Evolutionary conservation across 2,113 vertebrate species (phyloP), one percentile per base, ranked within the genome.

Genomic region (Aleadryas rufinucha): DNA sequence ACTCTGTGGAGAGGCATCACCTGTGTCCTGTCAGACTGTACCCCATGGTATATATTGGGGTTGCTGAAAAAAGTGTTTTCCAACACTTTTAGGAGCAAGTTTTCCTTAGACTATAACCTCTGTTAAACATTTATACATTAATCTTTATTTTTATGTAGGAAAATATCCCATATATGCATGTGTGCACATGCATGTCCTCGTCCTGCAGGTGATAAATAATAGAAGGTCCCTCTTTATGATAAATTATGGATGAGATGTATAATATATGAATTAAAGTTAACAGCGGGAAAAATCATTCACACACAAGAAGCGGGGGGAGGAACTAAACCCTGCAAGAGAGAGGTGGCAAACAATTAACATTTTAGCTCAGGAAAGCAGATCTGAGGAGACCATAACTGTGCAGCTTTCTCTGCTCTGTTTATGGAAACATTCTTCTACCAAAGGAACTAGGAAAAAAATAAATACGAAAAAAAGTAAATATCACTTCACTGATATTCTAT

Each of bases 231-330:
- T 65, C 61, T 90, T 95, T 80, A 76, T 83, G 66, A 24, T 97
- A 86, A 97, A 97, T 96, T 94, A 97, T 96, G 77, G 56, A 97
- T 95, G 87, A 60, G 28, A 96, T 97, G 90, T 95, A 97, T 97
- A 95, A 97, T 96, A 94, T 53, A 97, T 97, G 92, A 97, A 94
- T 70, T 90, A 60, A 83, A 91, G 91, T 91, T 93, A 95, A 94
- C 77, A 80, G 76, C 3, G 2, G 60, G 74, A 93, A 95, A 95
- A 96, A 81, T 86, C 87, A 60, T 92, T 95, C 56, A 42, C 41
- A 94, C 41, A 94, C 52, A 90, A 77, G 84, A 84, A 95, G 17
- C 27, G 65, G 63, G 22, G 30, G 22, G 12, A 3, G 5, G 53
- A 89, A 49, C 56, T 69, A 33, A 65, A 33, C 52, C 17, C 45